Evolutionary conservation across 2,888 invertebrate species (phyloP).

Genomic region (Chromoteleia sp.): DNA sequence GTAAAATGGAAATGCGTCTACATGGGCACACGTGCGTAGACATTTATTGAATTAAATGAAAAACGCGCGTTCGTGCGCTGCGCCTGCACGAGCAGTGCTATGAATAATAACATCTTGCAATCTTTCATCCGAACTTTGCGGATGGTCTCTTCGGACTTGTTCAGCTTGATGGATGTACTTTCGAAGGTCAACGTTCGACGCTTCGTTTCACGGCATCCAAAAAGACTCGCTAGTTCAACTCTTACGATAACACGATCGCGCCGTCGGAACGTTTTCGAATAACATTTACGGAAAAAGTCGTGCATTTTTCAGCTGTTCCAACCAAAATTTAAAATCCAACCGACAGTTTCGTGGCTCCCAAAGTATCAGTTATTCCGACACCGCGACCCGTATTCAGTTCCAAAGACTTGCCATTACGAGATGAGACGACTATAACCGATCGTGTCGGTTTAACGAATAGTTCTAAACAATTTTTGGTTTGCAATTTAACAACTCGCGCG

Average conservation of each 20-base stretch:
- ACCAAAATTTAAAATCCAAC: too few species aligned
- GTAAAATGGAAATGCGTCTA: slow-evolving; percentile 71
- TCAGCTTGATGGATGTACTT: slow-evolving; percentile 40
- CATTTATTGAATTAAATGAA: slow-evolving; percentile 56
- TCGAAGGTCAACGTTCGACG: slow-evolving; percentile 27
- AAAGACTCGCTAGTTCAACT: background rate
- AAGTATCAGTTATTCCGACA: too few species aligned
- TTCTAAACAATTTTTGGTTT: background rate
- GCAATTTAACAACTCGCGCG: background rate
- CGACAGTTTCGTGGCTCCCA: too few species aligned
- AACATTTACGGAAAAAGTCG: too few species aligned
- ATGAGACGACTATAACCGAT: too few species aligned
- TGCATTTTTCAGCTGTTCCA: too few species aligned
- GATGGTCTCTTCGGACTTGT: slow-evolving; percentile 16
- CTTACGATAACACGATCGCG: too few species aligned
- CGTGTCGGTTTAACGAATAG: too few species aligned
- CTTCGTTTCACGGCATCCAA: background rate
- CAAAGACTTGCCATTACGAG: too few species aligned
- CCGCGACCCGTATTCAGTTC: too few species aligned
- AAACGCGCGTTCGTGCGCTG: slow-evolving; percentile 42
- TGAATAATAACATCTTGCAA: slow-evolving; percentile 57
- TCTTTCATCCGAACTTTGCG: slow-evolving; percentile 47
- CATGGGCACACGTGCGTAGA: slow-evolving; percentile 66
- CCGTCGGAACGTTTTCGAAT: too few species aligned
- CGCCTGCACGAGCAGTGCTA: slow-evolving; percentile 25